Evolutionary conservation across 1,140 invertebrate genomes (phyloP), one percentile per base, ranked within the genome.

Genomic region (Solenopsis invicta): DNA sequence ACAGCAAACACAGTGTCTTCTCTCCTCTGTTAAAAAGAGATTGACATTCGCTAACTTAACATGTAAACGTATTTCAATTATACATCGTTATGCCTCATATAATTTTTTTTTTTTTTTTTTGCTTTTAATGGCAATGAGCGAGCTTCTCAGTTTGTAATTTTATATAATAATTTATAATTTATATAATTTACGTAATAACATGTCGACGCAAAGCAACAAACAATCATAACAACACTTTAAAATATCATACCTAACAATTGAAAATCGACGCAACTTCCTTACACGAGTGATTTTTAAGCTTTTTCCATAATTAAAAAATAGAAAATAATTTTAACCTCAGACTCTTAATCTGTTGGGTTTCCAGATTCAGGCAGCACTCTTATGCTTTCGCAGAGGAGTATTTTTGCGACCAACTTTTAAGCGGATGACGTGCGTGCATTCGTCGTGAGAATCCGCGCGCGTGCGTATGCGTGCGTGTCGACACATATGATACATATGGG

Each of bases 401-500:
- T 82, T 82, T 82, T 82, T 37, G 66, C 66, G 52, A 82, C 59
- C 66, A 66, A 82, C 59, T 76, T 85, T 87, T 90, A 90, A 90
- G 80, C 75, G 88, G 81, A 71, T 62, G 82, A 64, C 41, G 45
- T 86, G 87, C 86, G 87, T 90, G 86, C 85, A 87, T 67, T 71
- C 82, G 71, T 81, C 89, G 90, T 91, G 90, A 91, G 90, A 91
- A 91, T 92, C 87, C 71, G 64, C 86, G 78, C 85, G 91, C 88
- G 87, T 88, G 88, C 86, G 81, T 88, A 76, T 85, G 88, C 86
- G 89, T 86, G 90, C 91, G 87, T 92, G 91, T 92, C 91, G 90
- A 91, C 89, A 95, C 94, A 95, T 93, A 94, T 93, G 95, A 95
- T 95, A 95, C 95, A 95, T 95, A 95, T 95, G 95, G 94, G 95